Conservation (phyloP, 1,140 invertebrate genomes). For the Hylaeus volcanicus region DNA sequence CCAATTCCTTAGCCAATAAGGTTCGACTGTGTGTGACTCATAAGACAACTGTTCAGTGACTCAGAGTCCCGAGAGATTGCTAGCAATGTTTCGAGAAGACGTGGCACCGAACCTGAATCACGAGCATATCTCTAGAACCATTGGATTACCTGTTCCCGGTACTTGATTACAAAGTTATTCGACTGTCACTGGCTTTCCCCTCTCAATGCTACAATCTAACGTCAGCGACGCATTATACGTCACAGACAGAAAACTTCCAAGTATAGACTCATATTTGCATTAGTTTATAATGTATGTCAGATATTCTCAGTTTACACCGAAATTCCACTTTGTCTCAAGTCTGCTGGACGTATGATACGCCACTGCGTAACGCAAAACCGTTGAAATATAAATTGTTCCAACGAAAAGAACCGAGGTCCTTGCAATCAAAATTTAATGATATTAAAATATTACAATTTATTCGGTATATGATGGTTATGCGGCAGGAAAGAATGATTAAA, state of each 20-base stretch:
- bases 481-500: background rate
- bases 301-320: too few species aligned
- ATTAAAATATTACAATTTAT: slow-evolving; percentile 24
- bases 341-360: too few species aligned
- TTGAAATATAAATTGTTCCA: background rate
- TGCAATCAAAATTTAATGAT: background rate
- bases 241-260: too few species aligned
- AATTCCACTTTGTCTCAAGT: too few species aligned
- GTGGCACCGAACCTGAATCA: slow-evolving; percentile 53
- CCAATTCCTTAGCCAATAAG: slow-evolving; percentile 68
- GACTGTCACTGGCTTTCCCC: background rate
- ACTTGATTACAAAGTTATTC: background rate
- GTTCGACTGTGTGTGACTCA: slow-evolving; percentile 70
- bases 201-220: too few species aligned
- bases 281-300: too few species aligned
- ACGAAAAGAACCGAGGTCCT: background rate
- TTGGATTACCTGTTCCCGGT: background rate
- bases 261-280: too few species aligned
- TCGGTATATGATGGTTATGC: background rate
- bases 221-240: too few species aligned
- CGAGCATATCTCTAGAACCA: background rate
- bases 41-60: slow-evolving; percentile 67
- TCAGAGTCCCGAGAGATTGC: slow-evolving; percentile 70
- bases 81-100: slow-evolving; percentile 69
- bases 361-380: too few species aligned